Evolutionary conservation across 2,888 invertebrate genomes (phyloP).

Genomic region (Diloba caeruleocephala): DNA sequence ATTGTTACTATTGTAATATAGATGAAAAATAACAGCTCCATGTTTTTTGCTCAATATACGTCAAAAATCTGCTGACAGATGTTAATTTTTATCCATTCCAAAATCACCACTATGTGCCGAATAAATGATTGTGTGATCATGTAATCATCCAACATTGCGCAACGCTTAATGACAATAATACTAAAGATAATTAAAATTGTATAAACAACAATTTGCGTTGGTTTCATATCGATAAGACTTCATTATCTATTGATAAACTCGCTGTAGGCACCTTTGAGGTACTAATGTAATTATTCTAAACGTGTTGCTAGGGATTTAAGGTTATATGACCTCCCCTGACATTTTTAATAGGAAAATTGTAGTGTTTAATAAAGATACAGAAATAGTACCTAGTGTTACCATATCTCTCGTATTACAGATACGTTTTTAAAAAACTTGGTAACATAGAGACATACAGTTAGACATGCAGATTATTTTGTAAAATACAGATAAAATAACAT

Average conservation of each 20-base stretch:
- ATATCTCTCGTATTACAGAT: no score
- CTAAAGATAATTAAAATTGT: conserved; percentile 3
- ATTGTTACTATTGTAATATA: no score
- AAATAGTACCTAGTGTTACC: no score
- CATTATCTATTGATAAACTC: conserved; percentile 26
- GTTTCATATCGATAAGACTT: conserved; percentile 8
- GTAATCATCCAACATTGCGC: background rate
- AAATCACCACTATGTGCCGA: no score
- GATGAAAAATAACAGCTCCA: no score
- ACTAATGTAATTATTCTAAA: background rate
- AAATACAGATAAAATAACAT: no score
- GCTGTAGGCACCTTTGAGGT: conserved; percentile 1
- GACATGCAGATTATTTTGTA: no score
- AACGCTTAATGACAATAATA: background rate
- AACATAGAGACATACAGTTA: no score
- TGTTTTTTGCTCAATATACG: no score
- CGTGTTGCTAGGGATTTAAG: conserved; percentile 9
- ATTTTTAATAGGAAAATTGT: background rate
- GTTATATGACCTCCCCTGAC: background rate
- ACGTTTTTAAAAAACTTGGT: no score
- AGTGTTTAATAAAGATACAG: no score
- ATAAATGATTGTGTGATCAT: no score
- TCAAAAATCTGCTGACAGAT: conserved; percentile 1
- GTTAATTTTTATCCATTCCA: background rate
- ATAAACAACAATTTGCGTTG: conserved; percentile 8